Conservation (phyloP, 2,797 vertebrate genomes). For the Bradypodion ventrale region DNA sequence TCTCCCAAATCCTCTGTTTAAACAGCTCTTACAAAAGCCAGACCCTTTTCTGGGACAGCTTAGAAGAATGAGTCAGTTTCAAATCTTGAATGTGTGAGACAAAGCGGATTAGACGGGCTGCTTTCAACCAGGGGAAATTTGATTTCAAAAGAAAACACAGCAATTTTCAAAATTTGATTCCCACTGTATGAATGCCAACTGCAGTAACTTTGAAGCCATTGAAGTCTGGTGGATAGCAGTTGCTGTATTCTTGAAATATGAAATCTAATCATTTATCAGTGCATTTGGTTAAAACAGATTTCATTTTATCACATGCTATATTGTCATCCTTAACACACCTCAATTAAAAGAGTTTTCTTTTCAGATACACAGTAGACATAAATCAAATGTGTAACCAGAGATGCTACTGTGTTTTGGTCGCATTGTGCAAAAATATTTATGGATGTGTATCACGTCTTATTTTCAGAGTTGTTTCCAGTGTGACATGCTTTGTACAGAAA, state of each 20-base stretch:
- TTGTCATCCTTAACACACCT: constrained; percentile 37
- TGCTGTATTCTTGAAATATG: constrained; percentile 50
- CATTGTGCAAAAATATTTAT: constrained; percentile 61
- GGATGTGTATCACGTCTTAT: constrained; percentile 19
- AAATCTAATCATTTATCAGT: constrained; percentile 27
- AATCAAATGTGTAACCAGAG: constrained; percentile 42
- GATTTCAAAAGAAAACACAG: constrained; percentile 53
- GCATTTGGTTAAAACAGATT: constrained; percentile 36
- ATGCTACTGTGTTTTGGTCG: constrained; percentile 62
- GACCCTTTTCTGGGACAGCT: constrained; percentile 32
- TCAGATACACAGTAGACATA: constrained; percentile 19
- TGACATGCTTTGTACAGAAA: constrained; percentile 55
- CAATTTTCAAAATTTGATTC: constrained; percentile 54
- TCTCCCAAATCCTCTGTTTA: constrained; percentile 24
- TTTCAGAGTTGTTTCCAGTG: too few species aligned
- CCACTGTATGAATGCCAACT: constrained; percentile 43
- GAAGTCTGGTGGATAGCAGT: constrained; percentile 29
- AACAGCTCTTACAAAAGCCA: constrained; percentile 34
- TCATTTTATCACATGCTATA: not conserved
- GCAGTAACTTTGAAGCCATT: constrained; percentile 60
- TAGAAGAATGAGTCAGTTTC: constrained; percentile 49
- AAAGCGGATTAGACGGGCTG: constrained; percentile 35
- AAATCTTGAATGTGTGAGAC: constrained; percentile 26
- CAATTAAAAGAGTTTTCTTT: constrained; percentile 48
- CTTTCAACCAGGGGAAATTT: constrained; percentile 50